Base-by-base conservation (phyloP, 2,797 vertebrate genomes). In the Typhlichthys subterraneus region DNA sequence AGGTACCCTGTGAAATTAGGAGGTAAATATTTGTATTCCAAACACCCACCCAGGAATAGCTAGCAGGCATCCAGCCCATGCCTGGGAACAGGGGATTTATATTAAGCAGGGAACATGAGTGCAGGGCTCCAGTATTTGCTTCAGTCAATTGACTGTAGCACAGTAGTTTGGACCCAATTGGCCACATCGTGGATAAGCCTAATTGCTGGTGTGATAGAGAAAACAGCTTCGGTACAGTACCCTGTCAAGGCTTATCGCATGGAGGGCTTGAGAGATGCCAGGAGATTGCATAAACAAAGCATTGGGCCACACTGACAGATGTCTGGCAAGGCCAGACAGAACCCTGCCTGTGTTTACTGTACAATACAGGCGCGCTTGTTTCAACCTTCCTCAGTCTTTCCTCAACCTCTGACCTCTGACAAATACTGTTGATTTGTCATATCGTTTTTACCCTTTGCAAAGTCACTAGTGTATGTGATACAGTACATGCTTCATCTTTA, bases 251-350 rank as follows among this genome's bases (percentile, higher is more conserved):
- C 82, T 88, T 90, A 92, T 90, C 80, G 0, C 56, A 10, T 17
- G 42, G 6, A 64, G 73, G 59, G 81, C 74, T 69, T 66, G 77
- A 76, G 70, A 85, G 85, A 89, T 87, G 82, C 60, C 47, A 64
- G 69, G 78, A 86, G 84, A 90, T 82, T 83, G 77, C 49, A 76
- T 77, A 82, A 87, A 85, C 74, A 86, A 87, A 81, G 78, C 70
- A 68, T 60, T 8, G 53, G 71, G 61, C 67, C 68, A 75, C 70
- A 65, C 73, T 88, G 91, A 91, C 84, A 88, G 88, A 88, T 61
- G 52, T 79, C 84, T 90, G 89, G 89, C 89, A 81, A 63, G 15
- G 69, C 53, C 72, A 80, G 72, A 88, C 87, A 87, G 85, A 85
- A 85, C 59, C 68, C 53, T 17, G 70, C 71, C 69, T 87, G 82